Conservation (phyloP, 2,797 vertebrate species). For the Alauda arvensis region DNA sequence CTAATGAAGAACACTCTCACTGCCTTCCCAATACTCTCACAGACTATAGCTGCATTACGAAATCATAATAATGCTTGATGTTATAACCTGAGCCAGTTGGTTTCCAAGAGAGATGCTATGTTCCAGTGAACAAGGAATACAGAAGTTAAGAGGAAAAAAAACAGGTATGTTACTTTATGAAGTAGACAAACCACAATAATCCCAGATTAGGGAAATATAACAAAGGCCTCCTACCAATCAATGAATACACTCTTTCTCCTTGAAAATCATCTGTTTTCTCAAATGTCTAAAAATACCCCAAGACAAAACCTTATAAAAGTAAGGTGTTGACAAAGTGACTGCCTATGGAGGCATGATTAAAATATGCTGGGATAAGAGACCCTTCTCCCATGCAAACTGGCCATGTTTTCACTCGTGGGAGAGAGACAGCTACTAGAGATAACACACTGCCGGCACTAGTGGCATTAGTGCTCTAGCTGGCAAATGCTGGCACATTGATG, state of each 20-base stretch:
- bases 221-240: background rate
- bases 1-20: background rate
- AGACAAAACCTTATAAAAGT: background rate
- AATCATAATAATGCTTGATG: background rate
- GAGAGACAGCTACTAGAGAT: background rate
- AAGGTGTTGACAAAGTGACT: background rate
- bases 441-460: background rate
- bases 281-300: background rate
- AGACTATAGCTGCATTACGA: background rate
- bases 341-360: background rate
- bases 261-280: background rate
- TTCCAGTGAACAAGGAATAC: background rate
- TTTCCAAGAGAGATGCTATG: background rate
- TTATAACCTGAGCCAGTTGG: background rate
- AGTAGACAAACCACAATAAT: background rate
- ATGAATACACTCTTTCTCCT: background rate
- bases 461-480: background rate
- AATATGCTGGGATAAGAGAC: background rate
- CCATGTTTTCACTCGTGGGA: background rate
- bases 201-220: background rate
- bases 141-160: background rate
- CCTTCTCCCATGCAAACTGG: background rate
- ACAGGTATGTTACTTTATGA: background rate
- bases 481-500: background rate
- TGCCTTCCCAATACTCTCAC: background rate